Base-by-base conservation (phyloP, 2,113 vertebrate genomes). In the Leucosticte australis region DNA sequence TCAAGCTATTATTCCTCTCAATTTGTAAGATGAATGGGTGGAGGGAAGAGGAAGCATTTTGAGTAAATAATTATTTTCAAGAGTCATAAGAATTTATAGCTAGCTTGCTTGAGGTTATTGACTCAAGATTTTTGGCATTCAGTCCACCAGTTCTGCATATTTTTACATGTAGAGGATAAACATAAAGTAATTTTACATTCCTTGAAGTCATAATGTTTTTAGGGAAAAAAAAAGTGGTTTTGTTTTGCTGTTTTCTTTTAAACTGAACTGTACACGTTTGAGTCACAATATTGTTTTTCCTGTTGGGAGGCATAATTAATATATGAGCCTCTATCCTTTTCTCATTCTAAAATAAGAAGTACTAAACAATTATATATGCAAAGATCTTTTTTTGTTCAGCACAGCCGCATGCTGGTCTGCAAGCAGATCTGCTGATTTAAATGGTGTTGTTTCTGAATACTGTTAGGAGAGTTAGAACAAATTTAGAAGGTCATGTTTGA, bases 401-500 rank as follows among this genome's bases (percentile, higher is more conserved):
- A 57, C 46, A 57, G 26, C 46, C 87, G 35, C 15, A 44, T 4
- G 1, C 4, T 74, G 59, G 16, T 65, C 77, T 84, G 73, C 60
- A 63, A 42, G 56, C 16, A 63, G 26, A 52, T 81, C 23, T 83
- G 47, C 55, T 95, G 68, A 77, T 90, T 76, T 86, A 77, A 92
- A 80, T 81, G 13, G 21, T 77, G 26, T 4, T 81, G 37, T 62
- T 88, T 87, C 87, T 89, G 91, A 94, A 76, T 89, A 67, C 21
- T 46, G 9, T 73, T 83, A 41, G 62, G 77, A 73, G 63, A 92
- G 41, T 85, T 88, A 88, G 63, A 80, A 46, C 64, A 41, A 65
- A 81, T 89, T 89, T 90, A 89, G 89, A 76, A 86, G 83, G 77
- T 91, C 50, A 13, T 24, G 23, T 76, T 90, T 90, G 71, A 71